Base-by-base conservation (phyloP, 2,888 invertebrate species). In the Lymantria monacha region DNA sequence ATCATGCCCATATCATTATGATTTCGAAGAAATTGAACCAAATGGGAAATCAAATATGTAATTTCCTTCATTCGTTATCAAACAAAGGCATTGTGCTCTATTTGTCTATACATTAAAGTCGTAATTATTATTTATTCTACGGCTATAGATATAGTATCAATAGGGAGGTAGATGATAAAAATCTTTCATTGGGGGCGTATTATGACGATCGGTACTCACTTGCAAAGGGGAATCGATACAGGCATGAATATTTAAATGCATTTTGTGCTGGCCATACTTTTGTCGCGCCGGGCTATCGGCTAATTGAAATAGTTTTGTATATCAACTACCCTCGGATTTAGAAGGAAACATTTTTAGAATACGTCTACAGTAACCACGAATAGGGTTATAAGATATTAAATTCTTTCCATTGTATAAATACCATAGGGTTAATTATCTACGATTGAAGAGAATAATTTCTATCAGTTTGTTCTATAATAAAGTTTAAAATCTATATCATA, bases 221-320 rank as follows among this genome's bases (percentile, higher is more conserved):
- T 11, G 42, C 22, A 46, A 54, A 55, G 67, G 70, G 66, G 58
- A 85, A 89, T 88, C 89, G 81, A 88, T 88, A 87, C 57, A 57
- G 63, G 59, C 72, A 88, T 90, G 86, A 88, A 90, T 90, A 87
- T 89, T 89, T 90, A 79, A 88, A 81, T 69, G 66, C 66, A 74
- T 82, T 80, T 78, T 72, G 72, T 74, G 71, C 70, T 74, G 74
- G 66, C 74, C 67, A 62, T 76, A 76, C 73, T 71, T 74, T 76
- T 76, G 78, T 76, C 75, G 72, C 72, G 68, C 55, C 65, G 53
- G 67, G 67, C 75, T 70, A 70, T 72, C 65, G 70, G 66, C 72
- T 86, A 85, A 88, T 87, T 87, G 85, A 85, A 83, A 86, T 83
- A 81, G 79, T 82, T 81, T 71, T 74, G 72, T 72, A 69, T 74